Evolutionary conservation across 2,888 invertebrate genomes (phyloP), one percentile per base, ranked within the genome.

Genomic region (Andrena camellia): DNA sequence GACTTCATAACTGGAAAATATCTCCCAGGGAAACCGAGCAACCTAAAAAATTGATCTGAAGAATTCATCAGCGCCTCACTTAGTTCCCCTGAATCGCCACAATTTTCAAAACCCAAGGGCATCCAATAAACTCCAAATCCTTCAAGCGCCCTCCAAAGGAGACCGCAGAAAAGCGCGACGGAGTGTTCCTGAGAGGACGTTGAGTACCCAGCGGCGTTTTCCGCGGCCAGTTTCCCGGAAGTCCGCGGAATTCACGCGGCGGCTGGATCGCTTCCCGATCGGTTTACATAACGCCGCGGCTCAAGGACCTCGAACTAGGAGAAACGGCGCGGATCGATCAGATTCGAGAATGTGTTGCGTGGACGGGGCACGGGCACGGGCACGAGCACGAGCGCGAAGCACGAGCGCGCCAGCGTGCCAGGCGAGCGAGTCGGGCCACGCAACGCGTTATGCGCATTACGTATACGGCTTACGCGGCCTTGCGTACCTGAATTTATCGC

Each of bases 401-500:
- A 13, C 13, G 42, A 3, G 42, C 42, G 42, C 42, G 42, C 42
- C 13, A 42, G 42, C 50, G 59, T 26, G 26, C 20, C 52, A 50
- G 54, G 26, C 26, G 42, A 73, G 52, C 76, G 62, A 73, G 52
- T 77, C 42, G 33, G 33, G 60, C 81, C 68, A 75, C 83, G 84
- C 85, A 84, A 85, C 81, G 64, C 63, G 85, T 86, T 89, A 89
- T 70, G 77, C 73, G 70, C 63, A 68, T 86, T 90, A 88, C 89
- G 84, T 84, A 74, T 73, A 74, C 75, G 69, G 74, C 78, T 73
- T 54, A 54, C 77, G 90, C 77, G 90, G 85, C 91, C 92, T 92
- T 91, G 91, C 89, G 79, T 85, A 89, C 84, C 90, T 88, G 90
- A 91, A 93, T 92, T 92, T 91, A 92, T 92, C 89, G 88, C 83